phyloP scores from a whole-genome alignment of 2,113 vertebrate species.

The Cyanoderma ruficeps region DNA sequence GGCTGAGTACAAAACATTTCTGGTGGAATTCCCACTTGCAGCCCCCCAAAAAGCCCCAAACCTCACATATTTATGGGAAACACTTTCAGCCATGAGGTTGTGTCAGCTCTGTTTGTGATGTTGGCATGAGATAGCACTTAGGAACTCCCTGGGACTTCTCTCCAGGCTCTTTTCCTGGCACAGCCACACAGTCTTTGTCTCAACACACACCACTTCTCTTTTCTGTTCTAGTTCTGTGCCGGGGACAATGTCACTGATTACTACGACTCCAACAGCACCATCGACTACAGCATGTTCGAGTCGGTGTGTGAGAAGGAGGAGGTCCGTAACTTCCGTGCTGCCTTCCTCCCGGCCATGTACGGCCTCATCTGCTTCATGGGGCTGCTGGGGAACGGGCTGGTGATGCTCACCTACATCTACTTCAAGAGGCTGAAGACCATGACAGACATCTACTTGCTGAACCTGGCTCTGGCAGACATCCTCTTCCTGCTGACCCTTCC shows the following conservation, averaged over 20 bases:
- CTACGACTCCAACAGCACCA: constrained; percentile 54
- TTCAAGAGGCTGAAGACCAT: constrained; percentile 95
- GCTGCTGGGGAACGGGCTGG: constrained; percentile 86
- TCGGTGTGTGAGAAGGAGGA: constrained; percentile 71
- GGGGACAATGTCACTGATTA: constrained; percentile 58
- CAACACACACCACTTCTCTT: background rate
- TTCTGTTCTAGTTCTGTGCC: constrained; percentile 36
- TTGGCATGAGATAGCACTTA: accelerated
- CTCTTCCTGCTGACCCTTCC: constrained; percentile 89
- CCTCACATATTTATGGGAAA: background rate
- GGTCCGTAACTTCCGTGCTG: constrained; percentile 74
- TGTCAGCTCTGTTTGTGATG: background rate
- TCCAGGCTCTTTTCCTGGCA: background rate
- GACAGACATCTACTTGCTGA: constrained; percentile 91
- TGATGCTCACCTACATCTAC: constrained; percentile 88
- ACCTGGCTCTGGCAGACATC: constrained; percentile 90
- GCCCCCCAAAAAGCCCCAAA: background rate
- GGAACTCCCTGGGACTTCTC: background rate
- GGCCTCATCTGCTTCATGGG: constrained; percentile 84
- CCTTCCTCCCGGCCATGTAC: constrained; percentile 86
- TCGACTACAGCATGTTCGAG: constrained; percentile 71
- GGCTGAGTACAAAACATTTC: background rate
- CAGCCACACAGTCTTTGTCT: accelerated
- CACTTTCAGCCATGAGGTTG: accelerated
- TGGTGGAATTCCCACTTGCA: background rate